Evolutionary conservation across 2,113 vertebrate genomes (phyloP).

Genomic region (Heptranchias perlo): DNA sequence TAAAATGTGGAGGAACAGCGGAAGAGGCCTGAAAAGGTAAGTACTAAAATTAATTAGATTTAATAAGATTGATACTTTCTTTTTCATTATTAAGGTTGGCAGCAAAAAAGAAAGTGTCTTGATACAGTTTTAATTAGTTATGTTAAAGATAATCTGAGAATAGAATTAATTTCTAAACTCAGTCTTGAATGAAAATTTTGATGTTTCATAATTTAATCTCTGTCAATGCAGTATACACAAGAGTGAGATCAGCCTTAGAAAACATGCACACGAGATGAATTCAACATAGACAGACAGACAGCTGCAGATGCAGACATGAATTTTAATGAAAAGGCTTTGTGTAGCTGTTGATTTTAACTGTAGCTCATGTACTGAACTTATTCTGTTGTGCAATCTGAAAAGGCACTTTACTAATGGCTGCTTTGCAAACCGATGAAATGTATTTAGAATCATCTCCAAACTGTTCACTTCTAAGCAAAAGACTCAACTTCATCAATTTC

Average conservation of each 20-base stretch:
- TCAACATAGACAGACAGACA: background rate
- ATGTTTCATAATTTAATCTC: background rate
- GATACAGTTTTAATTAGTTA: background rate
- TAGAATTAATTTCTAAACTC: background rate
- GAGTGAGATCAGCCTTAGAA: background rate
- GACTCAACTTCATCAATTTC: background rate
- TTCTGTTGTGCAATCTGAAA: background rate
- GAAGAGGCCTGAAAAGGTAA: too few species aligned
- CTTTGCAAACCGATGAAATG: background rate
- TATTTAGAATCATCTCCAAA: background rate
- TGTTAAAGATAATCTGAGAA: background rate
- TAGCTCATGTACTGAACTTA: background rate
- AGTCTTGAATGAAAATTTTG: background rate
- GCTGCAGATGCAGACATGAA: background rate
- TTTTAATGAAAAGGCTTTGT: constrained; percentile 6
- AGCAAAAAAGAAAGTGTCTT: too few species aligned
- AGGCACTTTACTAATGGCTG: background rate
- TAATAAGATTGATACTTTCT: too few species aligned
- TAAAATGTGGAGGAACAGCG: too few species aligned
- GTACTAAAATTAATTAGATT: too few species aligned
- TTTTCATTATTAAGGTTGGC: too few species aligned
- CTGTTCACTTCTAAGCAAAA: background rate
- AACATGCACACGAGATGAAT: constrained; percentile 14
- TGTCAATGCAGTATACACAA: background rate
- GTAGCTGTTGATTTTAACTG: background rate